Base-by-base conservation (phyloP, 2,113 vertebrate species). In the Columba janthina region DNA sequence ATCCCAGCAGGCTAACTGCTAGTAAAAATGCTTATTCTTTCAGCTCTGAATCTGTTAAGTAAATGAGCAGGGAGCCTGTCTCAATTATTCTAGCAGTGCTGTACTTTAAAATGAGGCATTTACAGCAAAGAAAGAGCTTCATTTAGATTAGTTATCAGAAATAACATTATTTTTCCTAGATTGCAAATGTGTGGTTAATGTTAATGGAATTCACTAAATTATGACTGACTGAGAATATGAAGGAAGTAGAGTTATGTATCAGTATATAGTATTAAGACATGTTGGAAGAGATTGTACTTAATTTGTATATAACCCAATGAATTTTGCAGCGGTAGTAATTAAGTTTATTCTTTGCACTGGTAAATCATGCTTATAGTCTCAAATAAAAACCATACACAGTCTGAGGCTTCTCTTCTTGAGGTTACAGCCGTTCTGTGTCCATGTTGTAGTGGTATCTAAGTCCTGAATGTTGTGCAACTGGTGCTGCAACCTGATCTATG, bases 141-240 rank as follows among this genome's bases (percentile, higher is more conserved):
- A 57, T 19, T 92, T 66, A 65, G 80, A 72, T 84, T 25, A 81
- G 65, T 75, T 92, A 71, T 82, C 66, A 81, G 66, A 75, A 96
- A 74, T n/a, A 79, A 78, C 29, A 40, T 77, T 85, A 61, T 72
- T 93, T 95, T 96, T 85, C 38, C 31, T 91, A 44, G 62, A 73
- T 42, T 85, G 78, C 25, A 72, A 40, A 72, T 76, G 31, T 61
- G 54, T 72, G 25, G 21, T 56, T 92, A 90, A 72, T 83, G 19
- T 56, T 92, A 90, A 75, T 85, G 19, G 28, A 5, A 2, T 87
- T 88, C 74, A 73, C 53, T 65, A 76, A 72, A 85, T 94, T 94
- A 87, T 31, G 32, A 72, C 48, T 92, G 73, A 86, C 69, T 87
- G 54, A 91, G 90, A 96, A 85, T 79, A 82, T 13, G 85, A 81